Evolutionary conservation across 2,888 invertebrate genomes (phyloP), one percentile per base, ranked within the genome.

Genomic region (Cenopis cana): DNA sequence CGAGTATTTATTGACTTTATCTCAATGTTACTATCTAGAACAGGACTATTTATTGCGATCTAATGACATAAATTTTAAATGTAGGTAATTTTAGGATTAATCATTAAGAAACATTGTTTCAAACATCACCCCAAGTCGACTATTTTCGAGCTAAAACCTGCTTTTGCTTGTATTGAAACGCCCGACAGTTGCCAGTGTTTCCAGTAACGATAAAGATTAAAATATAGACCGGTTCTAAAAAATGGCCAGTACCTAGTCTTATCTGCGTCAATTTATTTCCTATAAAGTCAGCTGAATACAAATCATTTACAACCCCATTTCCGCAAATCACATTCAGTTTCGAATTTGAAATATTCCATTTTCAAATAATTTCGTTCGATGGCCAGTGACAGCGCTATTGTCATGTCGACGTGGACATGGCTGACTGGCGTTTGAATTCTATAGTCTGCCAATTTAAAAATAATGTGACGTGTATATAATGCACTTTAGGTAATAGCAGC

Each of bases 401-500:
- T 71, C 71, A 67, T 71, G 55, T 71, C 67, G 49, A 50, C 50
- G 71, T 55, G 55, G 61, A 71, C 71, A 54, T 41, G 59, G 29
- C 49, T 67, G 70, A 70, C 36, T 71, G 71, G 67, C 71, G 56
- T 66, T 67, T 56, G 56, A 66, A 60, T 71, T 66, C 65, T n/a
- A 64, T 70, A 66, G 60, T 61, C 67, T 56, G 71, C 56, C 67
- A 67, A 71, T 71, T 67, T 71, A 67, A 67, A 71, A 71, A 29
- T 61, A 61, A 71, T 61, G 38, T 38, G 66, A 60, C 36, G 38
- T 38, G 60, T 54, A 46, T 65, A 60, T 67, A 66, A n/a, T n/a
- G n/a, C 56, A 61, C 46, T 41, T 50, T 36, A n/a, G n/a, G n/a
- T n/a, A 60, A 65, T 70, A 65, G 46, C 54, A 36, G 65, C 54